Evolutionary conservation across 2,888 invertebrate genomes (phyloP).

Genomic region (Hydrotaea diabolus): DNA sequence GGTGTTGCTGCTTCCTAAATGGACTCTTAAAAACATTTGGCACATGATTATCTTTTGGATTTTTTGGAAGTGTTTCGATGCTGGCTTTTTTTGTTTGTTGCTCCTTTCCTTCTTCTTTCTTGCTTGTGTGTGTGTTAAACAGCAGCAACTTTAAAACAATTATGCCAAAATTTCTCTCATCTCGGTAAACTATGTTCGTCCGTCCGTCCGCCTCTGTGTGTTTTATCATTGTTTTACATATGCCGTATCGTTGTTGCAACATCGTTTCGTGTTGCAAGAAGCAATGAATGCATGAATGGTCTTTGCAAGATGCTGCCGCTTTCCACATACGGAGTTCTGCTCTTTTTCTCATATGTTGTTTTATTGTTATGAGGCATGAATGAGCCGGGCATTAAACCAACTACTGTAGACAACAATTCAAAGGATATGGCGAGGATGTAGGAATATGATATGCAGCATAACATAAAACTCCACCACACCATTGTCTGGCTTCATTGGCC

Average conservation of each 20-base stretch:
- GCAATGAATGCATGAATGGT: background rate
- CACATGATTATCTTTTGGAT: conserved; percentile 64
- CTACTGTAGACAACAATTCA: background rate
- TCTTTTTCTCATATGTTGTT: background rate
- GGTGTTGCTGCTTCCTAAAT: conserved; percentile 50
- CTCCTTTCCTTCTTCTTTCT: background rate
- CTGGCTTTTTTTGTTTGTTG: conserved; percentile 28
- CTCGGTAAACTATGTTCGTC: conserved; percentile 33
- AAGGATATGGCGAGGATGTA: conserved; percentile 4
- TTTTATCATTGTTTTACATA: conserved; percentile 36
- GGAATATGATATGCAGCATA: background rate
- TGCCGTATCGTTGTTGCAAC: conserved; percentile 25
- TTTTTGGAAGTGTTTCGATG: conserved; percentile 18
- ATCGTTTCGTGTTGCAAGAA: conserved; percentile 34
- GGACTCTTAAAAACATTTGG: conserved; percentile 66
- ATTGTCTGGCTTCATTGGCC: no score
- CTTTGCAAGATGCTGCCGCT: conserved; percentile 21
- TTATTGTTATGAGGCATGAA: background rate
- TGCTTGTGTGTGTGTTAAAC: conserved; percentile 23
- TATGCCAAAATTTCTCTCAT: conserved; percentile 66
- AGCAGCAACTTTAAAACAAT: conserved; percentile 63
- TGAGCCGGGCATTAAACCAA: background rate
- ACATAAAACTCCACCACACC: background rate
- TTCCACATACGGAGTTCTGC: background rate
- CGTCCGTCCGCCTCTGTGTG: background rate